Conservation (phyloP, 2,888 invertebrate species). For the Phymatocera aterrima region DNA sequence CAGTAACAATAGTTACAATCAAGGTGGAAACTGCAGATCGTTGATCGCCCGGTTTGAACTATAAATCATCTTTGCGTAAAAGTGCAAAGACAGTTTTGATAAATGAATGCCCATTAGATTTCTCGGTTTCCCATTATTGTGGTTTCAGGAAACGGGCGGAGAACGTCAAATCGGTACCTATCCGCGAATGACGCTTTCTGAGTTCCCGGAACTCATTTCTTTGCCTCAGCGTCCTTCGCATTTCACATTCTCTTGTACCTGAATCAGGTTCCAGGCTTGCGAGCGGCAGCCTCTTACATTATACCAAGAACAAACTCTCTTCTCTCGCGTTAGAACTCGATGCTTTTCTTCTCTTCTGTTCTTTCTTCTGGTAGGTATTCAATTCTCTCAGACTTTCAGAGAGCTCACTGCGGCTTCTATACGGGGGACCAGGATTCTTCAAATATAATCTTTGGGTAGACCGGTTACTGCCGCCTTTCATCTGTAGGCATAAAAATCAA, state of each 20-base stretch:
- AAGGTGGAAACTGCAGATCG: conserved; percentile 1
- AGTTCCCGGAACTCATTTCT: conserved; percentile 36
- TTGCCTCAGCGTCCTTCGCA: background rate
- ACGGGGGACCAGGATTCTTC: background rate
- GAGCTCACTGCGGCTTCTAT: too few relatives aligned
- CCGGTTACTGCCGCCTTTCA: background rate
- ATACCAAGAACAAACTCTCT: background rate
- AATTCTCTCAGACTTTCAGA: too few relatives aligned
- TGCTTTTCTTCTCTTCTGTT: background rate
- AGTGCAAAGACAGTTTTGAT: too few relatives aligned
- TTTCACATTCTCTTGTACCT: conserved; percentile 13
- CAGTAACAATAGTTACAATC: background rate
- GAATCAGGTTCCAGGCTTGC: background rate
- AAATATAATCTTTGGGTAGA: background rate
- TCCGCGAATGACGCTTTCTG: conserved; percentile 30
- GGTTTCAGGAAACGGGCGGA: background rate
- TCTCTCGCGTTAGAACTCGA: background rate
- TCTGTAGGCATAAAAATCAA: too few relatives aligned
- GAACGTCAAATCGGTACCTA: background rate
- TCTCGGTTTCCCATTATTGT: background rate
- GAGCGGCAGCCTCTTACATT: background rate
- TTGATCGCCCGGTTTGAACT: too few relatives aligned
- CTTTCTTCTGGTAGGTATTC: background rate
- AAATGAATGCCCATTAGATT: too few relatives aligned
- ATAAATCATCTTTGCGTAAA: too few relatives aligned